Evolutionary conservation across 2,888 invertebrate species (phyloP).

Genomic region (Luffia ferchaultella): DNA sequence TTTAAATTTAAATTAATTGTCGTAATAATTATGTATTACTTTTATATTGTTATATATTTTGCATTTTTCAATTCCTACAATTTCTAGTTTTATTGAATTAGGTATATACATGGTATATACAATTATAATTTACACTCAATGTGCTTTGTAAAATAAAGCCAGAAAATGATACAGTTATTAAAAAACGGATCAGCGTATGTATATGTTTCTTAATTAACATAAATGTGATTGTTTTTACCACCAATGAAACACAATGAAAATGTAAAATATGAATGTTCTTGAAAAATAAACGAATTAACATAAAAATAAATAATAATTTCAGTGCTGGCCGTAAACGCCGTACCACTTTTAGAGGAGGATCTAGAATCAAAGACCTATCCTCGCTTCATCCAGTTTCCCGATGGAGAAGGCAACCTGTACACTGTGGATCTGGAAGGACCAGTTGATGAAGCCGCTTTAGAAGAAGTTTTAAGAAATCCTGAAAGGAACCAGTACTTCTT

Average conservation of each 20-base stretch:
- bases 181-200: no score
- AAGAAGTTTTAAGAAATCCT: background rate
- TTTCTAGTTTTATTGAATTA: no score
- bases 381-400: slow-evolving; percentile 3
- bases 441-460: background rate
- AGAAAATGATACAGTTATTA: no score
- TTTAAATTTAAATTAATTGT: background rate
- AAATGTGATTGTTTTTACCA: background rate
- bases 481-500: slow-evolving; percentile 2
- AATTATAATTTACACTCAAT: background rate
- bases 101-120: no score
- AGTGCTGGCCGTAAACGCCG: background rate
- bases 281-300: background rate
- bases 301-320: no score
- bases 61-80: background rate
- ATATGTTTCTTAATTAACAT: no score
- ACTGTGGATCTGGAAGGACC: slow-evolving; percentile 4
- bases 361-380: background rate
- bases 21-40: background rate
- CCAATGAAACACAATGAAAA: background rate
- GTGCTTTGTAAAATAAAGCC: no score
- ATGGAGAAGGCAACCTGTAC: slow-evolving; percentile 4
- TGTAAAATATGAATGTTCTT: background rate
- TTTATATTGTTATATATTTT: background rate
- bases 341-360: background rate